A percentile compares a stretch with the other conserved stretches of the same genome.
These are phyloP conservation scores for Leguminivora glycinivorella DNA, from an alignment of 1,140 invertebrate species.

Conservation along the genomic window DNA sequence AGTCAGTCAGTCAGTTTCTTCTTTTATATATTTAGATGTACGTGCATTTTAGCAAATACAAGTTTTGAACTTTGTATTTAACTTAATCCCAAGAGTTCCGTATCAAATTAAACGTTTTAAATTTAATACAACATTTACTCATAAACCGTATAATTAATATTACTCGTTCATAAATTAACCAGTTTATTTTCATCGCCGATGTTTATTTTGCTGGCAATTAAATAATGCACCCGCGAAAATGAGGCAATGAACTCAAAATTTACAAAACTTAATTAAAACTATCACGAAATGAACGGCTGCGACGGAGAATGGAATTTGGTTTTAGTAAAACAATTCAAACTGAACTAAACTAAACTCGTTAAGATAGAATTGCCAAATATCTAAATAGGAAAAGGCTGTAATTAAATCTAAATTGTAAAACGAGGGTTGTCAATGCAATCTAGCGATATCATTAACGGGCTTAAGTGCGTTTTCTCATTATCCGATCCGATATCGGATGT, in stretches of 20 bases:
- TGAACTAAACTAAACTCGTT: background rate
- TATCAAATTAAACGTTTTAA: too few species aligned
- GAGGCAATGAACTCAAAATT: background rate
- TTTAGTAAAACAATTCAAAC: background rate
- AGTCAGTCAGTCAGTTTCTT: too few species aligned
- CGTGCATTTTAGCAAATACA: too few species aligned
- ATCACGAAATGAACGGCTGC: conserved; percentile 6
- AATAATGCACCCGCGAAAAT: background rate
- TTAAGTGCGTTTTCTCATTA: too few species aligned
- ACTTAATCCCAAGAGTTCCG: too few species aligned
- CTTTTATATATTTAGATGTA: too few species aligned
- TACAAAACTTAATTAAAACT: background rate
- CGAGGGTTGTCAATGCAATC: too few species aligned
- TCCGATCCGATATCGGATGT: too few species aligned
- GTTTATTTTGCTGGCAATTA: background rate
- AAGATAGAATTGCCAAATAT: background rate
- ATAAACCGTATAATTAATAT: background rate
- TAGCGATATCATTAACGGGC: too few species aligned
- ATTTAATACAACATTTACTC: too few species aligned
- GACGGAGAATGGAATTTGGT: background rate
- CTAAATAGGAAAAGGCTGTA: background rate
- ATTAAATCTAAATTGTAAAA: too few species aligned
- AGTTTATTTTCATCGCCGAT: background rate
- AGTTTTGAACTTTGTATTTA: too few species aligned
- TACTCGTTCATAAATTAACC: background rate